Percentiles rank a stretch among this genome's conserved stretches.
phyloP scores from a whole-genome alignment of 2,113 vertebrate species.

The Leucoraja erinaceus region DNA sequence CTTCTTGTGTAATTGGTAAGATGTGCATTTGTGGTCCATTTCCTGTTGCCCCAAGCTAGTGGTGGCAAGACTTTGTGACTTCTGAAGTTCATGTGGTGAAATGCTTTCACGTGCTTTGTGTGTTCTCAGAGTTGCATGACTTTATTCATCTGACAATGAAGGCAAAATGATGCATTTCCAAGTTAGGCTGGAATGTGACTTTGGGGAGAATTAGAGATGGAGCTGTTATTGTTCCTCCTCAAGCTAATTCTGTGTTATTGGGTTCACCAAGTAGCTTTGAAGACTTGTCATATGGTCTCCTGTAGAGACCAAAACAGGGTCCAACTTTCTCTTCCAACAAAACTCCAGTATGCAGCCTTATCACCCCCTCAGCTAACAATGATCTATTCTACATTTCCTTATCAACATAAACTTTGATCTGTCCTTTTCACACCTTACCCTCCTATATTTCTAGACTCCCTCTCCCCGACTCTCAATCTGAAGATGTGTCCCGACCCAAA shows the following conservation, averaged over 20 bases:
- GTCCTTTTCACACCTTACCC: no score
- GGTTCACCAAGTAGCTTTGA: neutral
- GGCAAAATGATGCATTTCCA: neutral
- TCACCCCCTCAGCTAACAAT: no score
- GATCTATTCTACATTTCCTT: no score
- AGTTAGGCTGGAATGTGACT: neutral
- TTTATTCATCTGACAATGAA: neutral
- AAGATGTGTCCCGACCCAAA: no score
- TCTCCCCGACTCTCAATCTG: no score
- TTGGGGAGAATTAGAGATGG: neutral
- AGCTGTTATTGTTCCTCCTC: neutral
- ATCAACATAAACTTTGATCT: no score
- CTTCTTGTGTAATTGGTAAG: neutral
- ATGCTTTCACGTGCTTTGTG: neutral
- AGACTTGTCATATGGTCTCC: neutral
- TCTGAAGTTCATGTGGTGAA: neutral
- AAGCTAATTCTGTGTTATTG: neutral
- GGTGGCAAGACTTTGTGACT: neutral
- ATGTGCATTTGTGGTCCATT: neutral
- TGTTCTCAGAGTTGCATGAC: neutral
- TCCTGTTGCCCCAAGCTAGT: neutral
- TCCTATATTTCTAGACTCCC: no score
- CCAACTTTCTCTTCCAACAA: no score
- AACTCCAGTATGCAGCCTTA: no score
- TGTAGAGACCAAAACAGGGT: no score